Evolutionary conservation across 2,113 vertebrate species (phyloP), one percentile per base, ranked within the genome.

Genomic region (Aptenodytes patagonicus): DNA sequence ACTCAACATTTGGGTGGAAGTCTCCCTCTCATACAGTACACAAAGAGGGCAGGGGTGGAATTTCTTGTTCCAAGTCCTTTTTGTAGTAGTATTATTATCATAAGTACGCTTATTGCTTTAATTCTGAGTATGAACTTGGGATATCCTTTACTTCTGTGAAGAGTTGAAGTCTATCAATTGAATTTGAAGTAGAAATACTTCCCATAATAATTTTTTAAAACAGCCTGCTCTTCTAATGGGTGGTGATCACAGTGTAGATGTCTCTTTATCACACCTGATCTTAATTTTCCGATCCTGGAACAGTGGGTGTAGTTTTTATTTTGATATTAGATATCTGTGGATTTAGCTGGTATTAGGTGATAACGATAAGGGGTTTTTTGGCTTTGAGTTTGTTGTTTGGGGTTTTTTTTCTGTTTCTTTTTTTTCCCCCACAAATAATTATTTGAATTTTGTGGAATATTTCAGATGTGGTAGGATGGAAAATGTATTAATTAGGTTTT

Each of bases 1-100:
- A 0, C 16, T 10, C 57, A 10, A 0, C 8, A 0, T 8, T 3
- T n/a, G 78, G 69, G 51, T 42, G 44, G 16, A n/a, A 14, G 29
- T 38, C 49, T 47, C 26, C 36, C 9, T 40, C 58, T 55, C 10
- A 2, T 5, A 5, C 4, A 17, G 29, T 9, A 5, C 22, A 5
- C 13, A 8, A 4, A 16, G 20, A 38, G 44, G 22, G 7, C 29
- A 42, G 36, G n/a, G 46, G 34, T 78, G 70, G 29, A 9, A 19
- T 36, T 32, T 49, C 24, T 42, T 32, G 6, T 15, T 42, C 26
- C 25, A 21, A 31, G 28, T 32, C 69, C 38, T 34, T 5, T 42
- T 61, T n/a, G 54, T 44, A 9, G 32, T 13, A 9, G 2, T 57
- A 22, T 1, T 55, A 2, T 4, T 62, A 8, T 13, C 40, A 2